Percentiles rank a stretch among this genome's conserved stretches.
These are phyloP conservation scores for Anastrepha ludens DNA, from an alignment of 1,140 invertebrate genomes.

Conservation along the genomic window DNA sequence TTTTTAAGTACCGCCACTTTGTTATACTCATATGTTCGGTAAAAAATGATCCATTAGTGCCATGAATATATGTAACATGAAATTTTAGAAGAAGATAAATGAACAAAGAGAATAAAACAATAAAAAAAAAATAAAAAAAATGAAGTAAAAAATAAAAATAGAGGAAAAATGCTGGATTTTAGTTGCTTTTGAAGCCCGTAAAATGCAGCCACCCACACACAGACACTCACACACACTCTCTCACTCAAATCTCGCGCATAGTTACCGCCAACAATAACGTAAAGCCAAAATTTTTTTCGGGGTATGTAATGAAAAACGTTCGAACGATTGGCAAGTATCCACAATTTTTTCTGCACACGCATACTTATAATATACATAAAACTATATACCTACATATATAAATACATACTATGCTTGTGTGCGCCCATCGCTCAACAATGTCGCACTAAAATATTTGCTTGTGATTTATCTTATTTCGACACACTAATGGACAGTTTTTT, in stretches of 20 bases:
- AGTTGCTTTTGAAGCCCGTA: conserved; percentile 14
- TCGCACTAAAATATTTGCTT: conserved; percentile 1
- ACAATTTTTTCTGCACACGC: not conserved
- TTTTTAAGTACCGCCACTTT: conserved; percentile 33
- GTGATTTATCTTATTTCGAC: conserved; percentile 40
- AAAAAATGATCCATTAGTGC: conserved; percentile 43
- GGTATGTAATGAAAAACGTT: not conserved
- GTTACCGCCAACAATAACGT: not conserved
- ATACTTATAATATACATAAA: not conserved
- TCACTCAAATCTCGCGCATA: not conserved
- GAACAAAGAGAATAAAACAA: not conserved
- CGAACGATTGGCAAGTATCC: not conserved
- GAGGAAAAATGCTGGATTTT: not conserved
- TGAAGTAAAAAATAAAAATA: not conserved
- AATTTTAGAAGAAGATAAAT: conserved; percentile 25
- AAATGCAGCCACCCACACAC: not conserved
- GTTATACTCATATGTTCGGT: conserved; percentile 14
- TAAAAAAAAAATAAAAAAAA: not conserved
- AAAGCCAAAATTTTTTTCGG: not conserved
- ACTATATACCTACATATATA: not conserved
- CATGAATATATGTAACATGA: not conserved
- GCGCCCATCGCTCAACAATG: conserved; percentile 3
- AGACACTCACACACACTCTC: not conserved
- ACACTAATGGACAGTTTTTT: conserved; percentile 39
- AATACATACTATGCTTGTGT: not conserved